Evolutionary conservation across 2,797 vertebrate genomes (phyloP).

Genomic region (Thalassophryne amazonica): DNA sequence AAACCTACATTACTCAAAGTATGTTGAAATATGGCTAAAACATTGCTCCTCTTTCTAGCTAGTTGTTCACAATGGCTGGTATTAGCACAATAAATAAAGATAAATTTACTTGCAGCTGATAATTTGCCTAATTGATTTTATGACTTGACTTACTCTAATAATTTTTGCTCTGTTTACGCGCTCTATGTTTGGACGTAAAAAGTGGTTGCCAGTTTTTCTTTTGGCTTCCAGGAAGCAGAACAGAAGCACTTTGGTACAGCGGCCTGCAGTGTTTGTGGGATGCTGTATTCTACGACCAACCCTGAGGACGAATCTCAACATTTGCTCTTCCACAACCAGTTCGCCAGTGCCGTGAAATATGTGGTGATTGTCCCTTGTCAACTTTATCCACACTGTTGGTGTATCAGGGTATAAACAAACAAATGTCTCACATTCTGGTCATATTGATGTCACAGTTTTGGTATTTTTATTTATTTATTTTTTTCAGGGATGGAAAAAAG

Average conservation of each 20-base stretch:
- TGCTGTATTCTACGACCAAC: slow-evolving; percentile 95
- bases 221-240: slow-evolving; percentile 83
- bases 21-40: too few relatives aligned
- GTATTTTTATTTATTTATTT: background rate
- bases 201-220: background rate
- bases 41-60: too few relatives aligned
- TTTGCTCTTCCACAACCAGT: slow-evolving; percentile 97
- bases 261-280: slow-evolving; percentile 94
- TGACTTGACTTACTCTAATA: too few relatives aligned
- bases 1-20: too few relatives aligned
- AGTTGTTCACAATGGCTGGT: too few relatives aligned
- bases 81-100: too few relatives aligned
- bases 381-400: slow-evolving; percentile 1
- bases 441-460: background rate
- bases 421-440: too few relatives aligned
- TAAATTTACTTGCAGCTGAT: too few relatives aligned
- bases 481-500: slow-evolving; percentile 96
- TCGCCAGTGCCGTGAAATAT: slow-evolving; percentile 97
- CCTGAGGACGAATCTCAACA: slow-evolving; percentile 97
- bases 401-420: background rate
- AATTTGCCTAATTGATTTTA: too few relatives aligned
- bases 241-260: slow-evolving; percentile 95
- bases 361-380: slow-evolving; percentile 83
- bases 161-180: background rate
- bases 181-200: background rate